Base-by-base conservation (phyloP, 1,140 invertebrate genomes). In the Leptinotarsa lineolata region DNA sequence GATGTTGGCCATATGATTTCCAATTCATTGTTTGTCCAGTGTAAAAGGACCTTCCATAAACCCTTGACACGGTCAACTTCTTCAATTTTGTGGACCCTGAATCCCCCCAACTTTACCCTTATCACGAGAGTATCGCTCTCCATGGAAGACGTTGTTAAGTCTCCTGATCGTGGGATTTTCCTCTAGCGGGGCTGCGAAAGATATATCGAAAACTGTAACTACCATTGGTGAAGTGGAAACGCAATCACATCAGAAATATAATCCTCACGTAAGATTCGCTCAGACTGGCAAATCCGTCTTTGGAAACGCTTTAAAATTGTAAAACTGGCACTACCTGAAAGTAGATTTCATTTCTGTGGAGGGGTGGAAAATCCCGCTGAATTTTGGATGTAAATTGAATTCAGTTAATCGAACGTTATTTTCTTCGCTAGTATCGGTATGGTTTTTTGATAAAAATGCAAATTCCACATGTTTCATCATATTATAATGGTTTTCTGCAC, bases 161-260 rank as follows among this genome's bases (percentile, higher is more conserved):
- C n/a, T 13, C 48, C n/a, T 13, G 48, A 54, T 54, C 48, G 48
- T 18, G 16, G 48, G 48, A 54, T 54, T 54, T 54, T 54, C 48
- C n/a, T 18, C n/a, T 5, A 16, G 48, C 48, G 4, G 4, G n/a
- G 6, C 48, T 54, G 16, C 20, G 85, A 84, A 77, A 74, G 67
- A 68, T 66, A 69, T 69, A 70, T 74, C 72, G 67, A 20, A 74
- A 74, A 74, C 72, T 70, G 67, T 74, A 74, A 74, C 72, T 74
- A 70, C 72, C 60, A 70, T 74, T 67, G 72, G 68, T 70, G 63
- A 70, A 74, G 66, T 74, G 72, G 65, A 74, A 74, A 74, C 39
- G 72, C 72, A 74, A 74, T 74, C 67, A 74, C 61, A 60, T 45
- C 54, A 39, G 67, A 63, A 74, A 70, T 74, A 74, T 73, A 73